Percentiles rank a stretch among this genome's conserved stretches.
These are phyloP conservation scores for Pseudorhombus dupliciocellatus DNA, from an alignment of 2,113 vertebrate genomes.

Conservation along the genomic window DNA sequence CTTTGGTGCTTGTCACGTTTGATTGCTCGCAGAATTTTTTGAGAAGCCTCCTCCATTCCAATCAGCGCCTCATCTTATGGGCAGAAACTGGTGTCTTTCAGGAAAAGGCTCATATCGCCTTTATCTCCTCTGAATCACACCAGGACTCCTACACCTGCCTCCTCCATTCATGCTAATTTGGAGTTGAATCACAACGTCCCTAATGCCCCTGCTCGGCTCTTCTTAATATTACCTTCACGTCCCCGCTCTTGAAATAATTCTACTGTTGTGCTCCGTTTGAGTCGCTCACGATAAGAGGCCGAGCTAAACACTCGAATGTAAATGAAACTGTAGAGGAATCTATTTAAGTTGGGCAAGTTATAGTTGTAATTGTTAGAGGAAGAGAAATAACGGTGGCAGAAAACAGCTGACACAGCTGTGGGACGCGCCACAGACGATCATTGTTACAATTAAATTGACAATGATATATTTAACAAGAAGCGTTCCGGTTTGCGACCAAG, in stretches of 20 bases:
- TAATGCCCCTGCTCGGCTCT: constrained; percentile 5
- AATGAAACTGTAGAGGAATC: constrained; percentile 54
- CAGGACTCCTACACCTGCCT: constrained; percentile 34
- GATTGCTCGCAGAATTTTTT: constrained; percentile 35
- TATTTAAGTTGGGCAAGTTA: constrained; percentile 28
- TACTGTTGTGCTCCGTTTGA: constrained; percentile 40
- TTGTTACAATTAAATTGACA: constrained; percentile 59
- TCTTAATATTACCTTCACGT: constrained; percentile 57
- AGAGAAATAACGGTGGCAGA: constrained; percentile 5
- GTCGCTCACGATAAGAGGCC: constrained; percentile 36
- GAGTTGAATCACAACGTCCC: constrained; percentile 17
- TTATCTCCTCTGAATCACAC: constrained; percentile 39
- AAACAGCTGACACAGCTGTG: constrained; percentile 49
- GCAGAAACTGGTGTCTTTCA: constrained; percentile 18
- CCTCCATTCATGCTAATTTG: constrained; percentile 34
- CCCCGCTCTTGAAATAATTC: constrained; percentile 52
- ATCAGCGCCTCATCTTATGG: constrained; percentile 32
- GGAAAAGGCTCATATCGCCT: constrained; percentile 33
- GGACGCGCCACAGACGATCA: constrained; percentile 17
- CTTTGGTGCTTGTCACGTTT: constrained; percentile 41
- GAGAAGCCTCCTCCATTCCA: constrained; percentile 17
- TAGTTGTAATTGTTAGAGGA: constrained; percentile 29
- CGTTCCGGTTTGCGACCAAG: constrained; percentile 21
- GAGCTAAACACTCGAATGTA: constrained; percentile 52
- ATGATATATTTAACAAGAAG: constrained; percentile 49